Base-by-base conservation (phyloP, 2,797 vertebrate species). In the Gymnocypris eckloni region DNA sequence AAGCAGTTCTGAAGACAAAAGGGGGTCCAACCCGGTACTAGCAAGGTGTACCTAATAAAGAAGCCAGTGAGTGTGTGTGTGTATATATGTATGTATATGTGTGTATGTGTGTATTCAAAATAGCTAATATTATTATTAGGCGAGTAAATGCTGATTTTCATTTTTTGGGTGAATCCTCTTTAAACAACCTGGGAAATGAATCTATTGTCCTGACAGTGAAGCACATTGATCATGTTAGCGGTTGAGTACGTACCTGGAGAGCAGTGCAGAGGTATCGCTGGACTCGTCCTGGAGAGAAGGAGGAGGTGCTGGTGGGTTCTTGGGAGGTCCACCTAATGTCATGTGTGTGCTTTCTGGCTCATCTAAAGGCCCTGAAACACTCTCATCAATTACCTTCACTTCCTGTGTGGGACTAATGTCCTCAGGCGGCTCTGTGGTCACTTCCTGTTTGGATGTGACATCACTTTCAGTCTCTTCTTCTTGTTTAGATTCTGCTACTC, bases 261-360 rank as follows among this genome's bases (percentile, higher is more conserved):
- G 18, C 22, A 37, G 54, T 1, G 84, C 66, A 11, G 87, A 82
- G 0, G 89, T 75, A 80, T 61, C 18, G 52, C 18, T 9, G 20
- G 54, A 59, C 56, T 59, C 56, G 9, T 59, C 85, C 37, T 92
- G 91, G 8, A 45, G 61, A 45, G 83, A 18, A 16, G 71, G 70
- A 0, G 95, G 95, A 22, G 94, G 94, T 0, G 94, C 95, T 18
- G 95, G 95, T 0, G 95, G 95, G 85, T 95, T 92, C 18, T 88
- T 71, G 1, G 95, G 95, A n/a, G 95, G 95, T 72, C 92, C 92
- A 5, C 41, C 28, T 3, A 43, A 25, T 64, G 64, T 7, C 33
- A 37, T 48, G 9, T 75, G 25, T 22, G 18, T 20, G 2, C 39
- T 25, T 37, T 80, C 86, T 37, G 59, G 11, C 50, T 88, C 69